phyloP scores from a whole-genome alignment of 2,888 invertebrate species.

The Venusia cambrica region DNA sequence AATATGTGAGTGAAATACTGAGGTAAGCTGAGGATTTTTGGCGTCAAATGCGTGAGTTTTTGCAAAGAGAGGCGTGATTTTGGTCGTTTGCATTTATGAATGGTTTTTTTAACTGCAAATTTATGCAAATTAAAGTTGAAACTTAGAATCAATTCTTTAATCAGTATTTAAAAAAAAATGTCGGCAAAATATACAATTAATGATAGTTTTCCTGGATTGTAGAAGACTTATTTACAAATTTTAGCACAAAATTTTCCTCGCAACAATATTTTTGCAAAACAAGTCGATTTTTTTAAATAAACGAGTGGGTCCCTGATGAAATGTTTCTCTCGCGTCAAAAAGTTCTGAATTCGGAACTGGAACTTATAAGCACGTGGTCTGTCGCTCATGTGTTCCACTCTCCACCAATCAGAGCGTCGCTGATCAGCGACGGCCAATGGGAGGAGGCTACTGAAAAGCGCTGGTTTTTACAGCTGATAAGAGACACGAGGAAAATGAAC shows the following conservation, averaged over 20 bases:
- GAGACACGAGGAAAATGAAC: slow-evolving; percentile 45
- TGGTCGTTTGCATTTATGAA: slow-evolving; percentile 5
- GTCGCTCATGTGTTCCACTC: slow-evolving; percentile 71
- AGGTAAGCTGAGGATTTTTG: slow-evolving; percentile 39
- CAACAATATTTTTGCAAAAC: slow-evolving; percentile 1
- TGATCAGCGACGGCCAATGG: slow-evolving; percentile 63
- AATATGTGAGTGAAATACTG: slow-evolving; percentile 49
- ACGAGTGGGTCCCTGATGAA: too few species aligned
- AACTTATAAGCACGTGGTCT: slow-evolving; percentile 77
- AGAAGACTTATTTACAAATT: slow-evolving; percentile 6
- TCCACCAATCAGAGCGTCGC: slow-evolving; percentile 67
- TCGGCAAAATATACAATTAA: slow-evolving; percentile 4
- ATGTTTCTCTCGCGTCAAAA: slow-evolving; percentile 38
- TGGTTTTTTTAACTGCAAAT: slow-evolving; percentile 8
- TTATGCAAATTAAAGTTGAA: too few species aligned
- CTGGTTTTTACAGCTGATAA: slow-evolving; percentile 69
- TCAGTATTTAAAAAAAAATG: too few species aligned
- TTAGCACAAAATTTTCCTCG: slow-evolving; percentile 8
- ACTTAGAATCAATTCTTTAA: too few species aligned
- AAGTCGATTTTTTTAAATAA: slow-evolving; percentile 3
- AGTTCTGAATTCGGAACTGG: slow-evolving; percentile 56
- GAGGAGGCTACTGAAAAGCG: slow-evolving; percentile 62
- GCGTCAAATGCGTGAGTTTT: slow-evolving; percentile 35
- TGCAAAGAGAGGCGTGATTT: slow-evolving; percentile 7
- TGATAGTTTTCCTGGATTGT: slow-evolving; percentile 8